Evolutionary conservation across 2,888 invertebrate species (phyloP).

Genomic region (Apamea crenata): DNA sequence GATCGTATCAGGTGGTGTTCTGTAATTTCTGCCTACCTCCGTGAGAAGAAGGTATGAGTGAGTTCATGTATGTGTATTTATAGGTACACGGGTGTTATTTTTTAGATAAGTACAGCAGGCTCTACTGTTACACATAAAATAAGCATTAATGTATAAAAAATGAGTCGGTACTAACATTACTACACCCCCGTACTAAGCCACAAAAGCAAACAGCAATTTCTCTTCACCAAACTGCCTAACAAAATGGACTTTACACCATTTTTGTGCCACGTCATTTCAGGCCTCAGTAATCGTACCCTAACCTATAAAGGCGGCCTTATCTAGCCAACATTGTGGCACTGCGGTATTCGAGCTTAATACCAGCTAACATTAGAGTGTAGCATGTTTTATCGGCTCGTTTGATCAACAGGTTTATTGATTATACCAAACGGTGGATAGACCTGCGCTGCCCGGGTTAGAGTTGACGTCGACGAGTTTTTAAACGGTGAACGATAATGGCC

Average conservation of each 20-base stretch:
- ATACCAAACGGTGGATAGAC: slow-evolving; percentile 33
- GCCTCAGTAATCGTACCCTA: slow-evolving; percentile 15
- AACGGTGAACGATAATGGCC: not conserved
- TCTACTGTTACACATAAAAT: not conserved
- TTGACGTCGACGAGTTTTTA: slow-evolving; percentile 10
- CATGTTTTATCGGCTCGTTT: slow-evolving; percentile 59
- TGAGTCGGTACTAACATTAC: not conserved
- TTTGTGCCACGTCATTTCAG: slow-evolving; percentile 46
- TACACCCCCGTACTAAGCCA: not conserved
- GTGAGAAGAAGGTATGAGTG: too few species aligned
- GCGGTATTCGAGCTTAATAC: slow-evolving; percentile 54
- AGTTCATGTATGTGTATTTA: too few species aligned
- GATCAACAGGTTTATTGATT: slow-evolving; percentile 70
- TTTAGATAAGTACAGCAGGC: not conserved
- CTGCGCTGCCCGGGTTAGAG: slow-evolving; percentile 11
- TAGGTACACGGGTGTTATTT: not conserved
- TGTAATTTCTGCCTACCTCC: too few species aligned
- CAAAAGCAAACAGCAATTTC: slow-evolving; percentile 20
- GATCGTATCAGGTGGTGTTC: too few species aligned
- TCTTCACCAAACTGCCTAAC: slow-evolving; percentile 23
- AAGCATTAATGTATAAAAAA: slow-evolving; percentile 2
- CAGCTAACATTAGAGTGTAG: slow-evolving; percentile 50
- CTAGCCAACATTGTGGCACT: slow-evolving; percentile 54
- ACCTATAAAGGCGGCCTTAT: slow-evolving; percentile 40
- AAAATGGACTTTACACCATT: slow-evolving; percentile 33